Evolutionary conservation across 2,888 invertebrate genomes (phyloP).

Genomic region (Lutraria lutraria): DNA sequence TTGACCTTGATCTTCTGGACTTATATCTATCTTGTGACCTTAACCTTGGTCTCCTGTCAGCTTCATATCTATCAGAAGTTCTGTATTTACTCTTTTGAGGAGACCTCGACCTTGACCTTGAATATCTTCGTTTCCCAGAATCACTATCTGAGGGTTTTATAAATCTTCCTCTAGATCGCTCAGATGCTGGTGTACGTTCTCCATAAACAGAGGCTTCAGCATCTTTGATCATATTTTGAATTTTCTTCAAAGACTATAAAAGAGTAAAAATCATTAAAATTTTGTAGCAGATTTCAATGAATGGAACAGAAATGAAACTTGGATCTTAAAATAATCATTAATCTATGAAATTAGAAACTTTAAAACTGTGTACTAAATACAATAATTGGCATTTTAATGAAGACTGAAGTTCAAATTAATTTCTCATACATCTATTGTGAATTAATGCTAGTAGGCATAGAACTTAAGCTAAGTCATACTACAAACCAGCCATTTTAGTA

Average conservation of each 20-base stretch:
- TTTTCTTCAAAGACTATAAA: slow-evolving; percentile 88
- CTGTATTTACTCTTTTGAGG: slow-evolving; percentile 23
- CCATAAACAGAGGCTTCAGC: slow-evolving; percentile 86
- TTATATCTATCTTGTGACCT: slow-evolving; percentile 58
- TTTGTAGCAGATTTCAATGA: no score
- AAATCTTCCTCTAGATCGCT: slow-evolving; percentile 64
- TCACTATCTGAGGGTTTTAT: slow-evolving; percentile 69
- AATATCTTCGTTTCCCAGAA: slow-evolving; percentile 6
- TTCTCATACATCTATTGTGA: no score
- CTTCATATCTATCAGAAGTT: slow-evolving; percentile 22
- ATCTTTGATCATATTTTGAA: slow-evolving; percentile 88
- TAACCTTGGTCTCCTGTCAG: slow-evolving; percentile 56
- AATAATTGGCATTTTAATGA: no score
- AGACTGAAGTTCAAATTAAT: no score
- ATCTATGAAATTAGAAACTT: no score
- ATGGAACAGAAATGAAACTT: no score
- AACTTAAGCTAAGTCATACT: no score
- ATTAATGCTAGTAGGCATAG: no score
- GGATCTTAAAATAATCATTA: no score
- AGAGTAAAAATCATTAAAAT: slow-evolving; percentile 3
- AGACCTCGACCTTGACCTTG: slow-evolving; percentile 47
- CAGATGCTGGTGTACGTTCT: slow-evolving; percentile 43
- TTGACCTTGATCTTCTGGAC: slow-evolving; percentile 56
- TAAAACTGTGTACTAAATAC: no score
- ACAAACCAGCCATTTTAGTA: no score